Percentiles rank a stretch among this genome's conserved stretches.
These are phyloP conservation scores for Phylloscopus collybita DNA, from an alignment of 2,797 vertebrate genomes.

Conservation along the genomic window DNA sequence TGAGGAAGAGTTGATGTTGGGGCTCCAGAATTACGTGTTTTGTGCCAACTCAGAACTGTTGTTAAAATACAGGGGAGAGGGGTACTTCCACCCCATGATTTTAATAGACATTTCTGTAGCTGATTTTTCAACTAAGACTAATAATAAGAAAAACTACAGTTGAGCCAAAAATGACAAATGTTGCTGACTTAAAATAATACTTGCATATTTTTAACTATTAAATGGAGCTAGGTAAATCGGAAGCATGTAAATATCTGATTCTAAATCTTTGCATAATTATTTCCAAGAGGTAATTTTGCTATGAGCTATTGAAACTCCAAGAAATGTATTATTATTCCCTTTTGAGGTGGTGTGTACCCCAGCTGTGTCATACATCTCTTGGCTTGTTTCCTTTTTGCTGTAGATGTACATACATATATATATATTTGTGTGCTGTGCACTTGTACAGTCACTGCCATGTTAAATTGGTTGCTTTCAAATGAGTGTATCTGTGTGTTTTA, in stretches of 20 bases:
- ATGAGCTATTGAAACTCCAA: conserved; percentile 27
- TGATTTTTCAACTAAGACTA: conserved; percentile 30
- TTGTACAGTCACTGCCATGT: not conserved
- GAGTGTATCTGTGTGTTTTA: not conserved
- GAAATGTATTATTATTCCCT: conserved; percentile 22
- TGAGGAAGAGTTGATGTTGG: not conserved
- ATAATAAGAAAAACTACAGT: conserved; percentile 36
- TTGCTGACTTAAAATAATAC: conserved; percentile 47
- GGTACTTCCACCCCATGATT: not conserved
- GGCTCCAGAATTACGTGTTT: not conserved
- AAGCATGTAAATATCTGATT: conserved; percentile 64
- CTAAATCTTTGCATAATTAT: conserved; percentile 30
- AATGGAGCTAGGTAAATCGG: not conserved
- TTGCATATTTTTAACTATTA: conserved; percentile 49
- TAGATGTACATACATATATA: conserved; percentile 43
- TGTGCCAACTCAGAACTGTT: conserved; percentile 38
- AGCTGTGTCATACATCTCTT: conserved; percentile 37
- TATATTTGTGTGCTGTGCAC: not conserved
- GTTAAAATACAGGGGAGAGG: not conserved
- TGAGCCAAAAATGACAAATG: conserved; percentile 54
- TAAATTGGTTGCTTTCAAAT: not conserved
- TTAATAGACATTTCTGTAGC: conserved; percentile 30
- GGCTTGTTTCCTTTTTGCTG: conserved; percentile 52
- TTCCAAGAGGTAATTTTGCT: conserved; percentile 61
- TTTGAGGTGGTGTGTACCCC: conserved; percentile 39